Percentiles rank a stretch among this genome's conserved stretches.
Evolutionary conservation across 2,113 vertebrate genomes (phyloP).

Genomic region (Peromyscus polionotus): DNA sequence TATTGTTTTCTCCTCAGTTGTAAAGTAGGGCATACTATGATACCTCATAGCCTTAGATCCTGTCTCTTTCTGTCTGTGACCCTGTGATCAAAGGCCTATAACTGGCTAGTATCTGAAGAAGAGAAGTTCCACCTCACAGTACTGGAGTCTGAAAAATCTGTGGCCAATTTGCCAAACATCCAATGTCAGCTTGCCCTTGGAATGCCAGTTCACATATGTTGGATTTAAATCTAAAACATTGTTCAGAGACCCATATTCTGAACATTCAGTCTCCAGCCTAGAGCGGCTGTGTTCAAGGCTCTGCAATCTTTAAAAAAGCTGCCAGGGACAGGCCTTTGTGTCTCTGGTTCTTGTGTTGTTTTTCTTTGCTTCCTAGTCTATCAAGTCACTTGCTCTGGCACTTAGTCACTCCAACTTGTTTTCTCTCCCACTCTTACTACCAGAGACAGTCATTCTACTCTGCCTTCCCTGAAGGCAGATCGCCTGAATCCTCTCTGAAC

Average conservation of each 20-base stretch:
- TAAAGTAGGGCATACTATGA: neutral
- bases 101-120: neutral
- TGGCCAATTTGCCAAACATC: no score
- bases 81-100: neutral
- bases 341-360: neutral
- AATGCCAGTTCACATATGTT: no score
- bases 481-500: neutral
- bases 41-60: neutral
- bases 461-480: neutral
- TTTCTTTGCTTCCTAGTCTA: neutral
- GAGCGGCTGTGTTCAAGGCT: no score
- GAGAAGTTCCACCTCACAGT: neutral
- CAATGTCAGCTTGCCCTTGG: neutral
- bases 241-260: neutral
- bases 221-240: neutral
- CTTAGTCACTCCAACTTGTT: neutral
- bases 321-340: no score
- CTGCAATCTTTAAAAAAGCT: neutral
- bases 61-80: neutral
- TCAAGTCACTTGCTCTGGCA: no score
- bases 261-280: no score
- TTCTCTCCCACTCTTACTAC: no score
- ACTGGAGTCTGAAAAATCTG: neutral
- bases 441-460: neutral
- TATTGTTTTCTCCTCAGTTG: neutral